Conservation (phyloP, 2,888 invertebrate species). For the Drosophila picticornis region DNA sequence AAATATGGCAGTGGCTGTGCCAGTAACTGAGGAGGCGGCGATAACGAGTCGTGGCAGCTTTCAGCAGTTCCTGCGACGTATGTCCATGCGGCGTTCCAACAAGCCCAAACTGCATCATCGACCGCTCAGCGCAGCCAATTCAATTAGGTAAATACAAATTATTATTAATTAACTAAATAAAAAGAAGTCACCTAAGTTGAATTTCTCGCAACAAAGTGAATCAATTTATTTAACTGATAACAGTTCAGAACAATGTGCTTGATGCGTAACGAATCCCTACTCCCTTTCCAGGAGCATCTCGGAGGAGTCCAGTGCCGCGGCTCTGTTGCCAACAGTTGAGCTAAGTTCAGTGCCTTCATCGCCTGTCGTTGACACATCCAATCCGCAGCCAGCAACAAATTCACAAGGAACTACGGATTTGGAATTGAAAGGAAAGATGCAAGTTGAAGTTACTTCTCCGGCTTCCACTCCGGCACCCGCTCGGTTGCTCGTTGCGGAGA, state of each 20-base stretch:
- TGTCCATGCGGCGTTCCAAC: conserved; percentile 84
- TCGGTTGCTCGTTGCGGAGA: conserved; percentile 29
- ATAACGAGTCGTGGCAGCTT: conserved; percentile 77
- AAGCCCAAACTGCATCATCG: conserved; percentile 76
- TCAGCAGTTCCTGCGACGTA: conserved; percentile 84
- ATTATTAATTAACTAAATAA: neutral
- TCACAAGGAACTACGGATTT: conserved; percentile 59
- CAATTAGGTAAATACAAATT: conserved; percentile 83
- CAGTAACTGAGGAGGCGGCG: conserved; percentile 4
- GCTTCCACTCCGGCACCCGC: neutral
- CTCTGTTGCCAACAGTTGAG: conserved; percentile 71
- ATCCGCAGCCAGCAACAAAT: conserved; percentile 52
- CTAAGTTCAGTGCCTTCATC: conserved; percentile 60
- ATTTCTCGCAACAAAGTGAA: neutral
- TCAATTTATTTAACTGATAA: neutral
- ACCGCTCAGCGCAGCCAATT: conserved; percentile 82
- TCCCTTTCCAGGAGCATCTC: conserved; percentile 76
- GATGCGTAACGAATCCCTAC: neutral
- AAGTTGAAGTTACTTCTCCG: conserved; percentile 6
- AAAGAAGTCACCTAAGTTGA: neutral
- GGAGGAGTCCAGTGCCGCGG: conserved; percentile 71
- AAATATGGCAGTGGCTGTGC: conserved; percentile 6
- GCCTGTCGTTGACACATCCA: conserved; percentile 50
- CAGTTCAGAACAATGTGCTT: conserved; percentile 14
- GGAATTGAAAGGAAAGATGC: conserved; percentile 50